A percentile compares a stretch with the other conserved stretches of the same genome.
Evolutionary conservation across 2,888 invertebrate species (phyloP).

Genomic region (Sarcophaga subvicina): DNA sequence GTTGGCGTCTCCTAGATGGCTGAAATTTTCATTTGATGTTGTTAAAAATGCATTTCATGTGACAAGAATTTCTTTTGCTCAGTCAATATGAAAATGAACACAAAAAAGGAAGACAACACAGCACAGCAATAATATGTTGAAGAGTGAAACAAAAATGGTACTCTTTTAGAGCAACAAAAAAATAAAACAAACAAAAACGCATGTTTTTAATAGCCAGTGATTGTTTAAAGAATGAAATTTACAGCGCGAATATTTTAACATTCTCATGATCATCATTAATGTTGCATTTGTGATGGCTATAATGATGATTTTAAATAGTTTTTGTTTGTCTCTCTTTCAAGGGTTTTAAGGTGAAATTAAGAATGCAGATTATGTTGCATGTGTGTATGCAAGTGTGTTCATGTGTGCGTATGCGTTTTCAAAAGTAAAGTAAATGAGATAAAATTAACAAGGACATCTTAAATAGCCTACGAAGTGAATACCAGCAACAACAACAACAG

Average conservation of each 20-base stretch:
- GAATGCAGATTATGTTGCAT: neutral
- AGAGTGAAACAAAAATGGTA: no score
- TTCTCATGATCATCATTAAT: neutral
- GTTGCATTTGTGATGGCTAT: neutral
- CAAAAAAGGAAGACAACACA: no score
- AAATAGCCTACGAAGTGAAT: conserved; percentile 55
- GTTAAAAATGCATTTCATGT: no score
- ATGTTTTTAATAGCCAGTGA: conserved; percentile 52
- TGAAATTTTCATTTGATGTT: no score
- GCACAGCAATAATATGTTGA: no score
- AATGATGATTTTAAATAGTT: neutral
- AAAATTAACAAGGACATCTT: conserved; percentile 61
- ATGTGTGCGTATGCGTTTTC: neutral
- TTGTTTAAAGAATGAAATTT: conserved; percentile 57
- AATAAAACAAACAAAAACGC: neutral
- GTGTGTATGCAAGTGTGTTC: neutral
- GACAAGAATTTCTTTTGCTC: no score
- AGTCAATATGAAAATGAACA: no score
- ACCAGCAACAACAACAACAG: conserved; percentile 7
- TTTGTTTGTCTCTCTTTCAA: neutral
- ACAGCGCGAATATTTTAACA: conserved; percentile 13
- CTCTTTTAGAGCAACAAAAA: neutral
- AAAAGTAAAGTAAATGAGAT: conserved; percentile 58
- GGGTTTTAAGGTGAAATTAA: conserved; percentile 41
- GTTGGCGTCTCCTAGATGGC: no score